Evolutionary conservation across 2,888 invertebrate genomes (phyloP).

Genomic region (Congeria kusceri): DNA sequence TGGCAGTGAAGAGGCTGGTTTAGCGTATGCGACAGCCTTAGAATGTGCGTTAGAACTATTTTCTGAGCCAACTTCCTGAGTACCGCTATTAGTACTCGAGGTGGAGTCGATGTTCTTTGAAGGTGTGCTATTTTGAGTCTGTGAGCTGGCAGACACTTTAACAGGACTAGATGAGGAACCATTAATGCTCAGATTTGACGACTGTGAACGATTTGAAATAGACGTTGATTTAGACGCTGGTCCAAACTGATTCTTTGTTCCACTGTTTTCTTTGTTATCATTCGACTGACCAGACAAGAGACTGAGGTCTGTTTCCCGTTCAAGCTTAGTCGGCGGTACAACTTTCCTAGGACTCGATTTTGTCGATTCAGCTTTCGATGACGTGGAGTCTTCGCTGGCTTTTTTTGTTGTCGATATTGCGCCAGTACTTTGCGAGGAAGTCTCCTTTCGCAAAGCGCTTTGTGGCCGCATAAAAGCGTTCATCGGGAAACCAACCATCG

Average conservation of each 20-base stretch:
- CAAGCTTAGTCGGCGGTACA: constrained; percentile 52
- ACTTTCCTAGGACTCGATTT: constrained; percentile 22
- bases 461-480: constrained; percentile 78
- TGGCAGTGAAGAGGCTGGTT: constrained; percentile 68
- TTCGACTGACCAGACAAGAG: constrained; percentile 30
- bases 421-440: constrained; percentile 33
- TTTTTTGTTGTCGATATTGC: not conserved
- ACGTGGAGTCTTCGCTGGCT: constrained; percentile 1
- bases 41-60: too few relatives aligned
- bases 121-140: constrained; percentile 46
- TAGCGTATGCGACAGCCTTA: constrained; percentile 57
- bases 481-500: constrained; percentile 64
- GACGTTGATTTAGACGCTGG: constrained; percentile 38
- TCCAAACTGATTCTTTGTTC: constrained; percentile 54
- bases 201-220: not conserved
- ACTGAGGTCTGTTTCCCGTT: constrained; percentile 56
- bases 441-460: constrained; percentile 70
- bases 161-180: constrained; percentile 11
- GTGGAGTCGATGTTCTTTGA: constrained; percentile 27
- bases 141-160: constrained; percentile 53
- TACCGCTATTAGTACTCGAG: not conserved
- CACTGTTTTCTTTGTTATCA: constrained; percentile 5
- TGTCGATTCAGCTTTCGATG: constrained; percentile 23
- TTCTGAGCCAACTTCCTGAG: not conserved
- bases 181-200: constrained; percentile 4